phyloP scores from a whole-genome alignment of 37 sponge, comb jelly and placozoan genomes.

The Cladorhizidae sp. region DNA sequence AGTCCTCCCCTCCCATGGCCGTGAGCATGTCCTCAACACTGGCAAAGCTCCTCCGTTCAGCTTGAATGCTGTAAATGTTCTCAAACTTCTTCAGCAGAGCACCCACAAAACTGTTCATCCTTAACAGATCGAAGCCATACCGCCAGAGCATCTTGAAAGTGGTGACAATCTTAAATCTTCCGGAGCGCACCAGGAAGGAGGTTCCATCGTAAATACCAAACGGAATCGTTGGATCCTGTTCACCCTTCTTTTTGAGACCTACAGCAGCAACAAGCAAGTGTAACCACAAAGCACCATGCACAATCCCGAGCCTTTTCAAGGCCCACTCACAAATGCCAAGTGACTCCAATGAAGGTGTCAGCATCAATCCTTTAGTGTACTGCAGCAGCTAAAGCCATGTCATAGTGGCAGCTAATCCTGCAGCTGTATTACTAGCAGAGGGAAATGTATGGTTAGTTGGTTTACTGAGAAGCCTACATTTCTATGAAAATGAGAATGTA shows the following conservation, averaged over 20 bases:
- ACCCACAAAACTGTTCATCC: constrained; percentile 37
- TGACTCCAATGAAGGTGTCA: too few species aligned
- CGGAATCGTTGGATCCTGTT: constrained; percentile 20
- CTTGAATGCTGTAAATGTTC: constrained; percentile 73
- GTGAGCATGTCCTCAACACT: constrained; percentile 79
- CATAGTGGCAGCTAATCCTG: too few species aligned
- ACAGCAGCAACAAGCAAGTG: neutral
- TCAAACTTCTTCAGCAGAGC: constrained; percentile 57
- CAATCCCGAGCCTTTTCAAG: too few species aligned
- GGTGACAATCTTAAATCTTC: constrained; percentile 37
- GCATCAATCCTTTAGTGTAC: too few species aligned
- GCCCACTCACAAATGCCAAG: too few species aligned
- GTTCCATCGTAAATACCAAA: constrained; percentile 74
- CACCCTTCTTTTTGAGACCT: constrained; percentile 23
- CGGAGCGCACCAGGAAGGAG: constrained; percentile 49
- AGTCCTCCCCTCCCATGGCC: constrained; percentile 71
- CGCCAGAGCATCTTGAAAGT: constrained; percentile 50
- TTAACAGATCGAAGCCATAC: constrained; percentile 65
- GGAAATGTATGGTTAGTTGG: too few species aligned
- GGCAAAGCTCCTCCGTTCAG: constrained; percentile 51
- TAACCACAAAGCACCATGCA: too few species aligned
- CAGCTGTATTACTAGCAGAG: too few species aligned
- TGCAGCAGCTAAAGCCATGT: too few species aligned
- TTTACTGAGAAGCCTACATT: too few species aligned
- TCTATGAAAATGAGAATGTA: too few species aligned